These are phyloP conservation scores for Apoderus coryli DNA, from an alignment of 2,888 invertebrate species.

Conservation along the genomic window DNA sequence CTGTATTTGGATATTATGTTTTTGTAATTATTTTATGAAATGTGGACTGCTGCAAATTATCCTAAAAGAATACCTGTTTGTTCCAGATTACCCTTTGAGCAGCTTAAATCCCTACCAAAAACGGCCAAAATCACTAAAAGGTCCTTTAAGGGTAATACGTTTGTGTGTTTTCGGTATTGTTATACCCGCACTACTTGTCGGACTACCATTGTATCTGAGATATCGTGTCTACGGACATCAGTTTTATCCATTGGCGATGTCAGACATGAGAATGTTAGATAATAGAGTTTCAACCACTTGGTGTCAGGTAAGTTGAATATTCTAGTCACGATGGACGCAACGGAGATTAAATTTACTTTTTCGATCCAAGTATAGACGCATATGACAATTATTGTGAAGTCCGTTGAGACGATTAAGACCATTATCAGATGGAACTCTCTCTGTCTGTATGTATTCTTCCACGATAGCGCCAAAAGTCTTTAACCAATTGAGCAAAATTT, in stretches of 20 bases:
- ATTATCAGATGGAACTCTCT: too few species aligned
- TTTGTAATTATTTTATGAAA: too few species aligned
- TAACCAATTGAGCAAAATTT: too few species aligned
- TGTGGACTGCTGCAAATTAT: background rate
- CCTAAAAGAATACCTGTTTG: too few species aligned
- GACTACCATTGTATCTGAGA: conserved; percentile 54
- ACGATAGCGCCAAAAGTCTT: too few species aligned
- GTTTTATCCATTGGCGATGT: conserved; percentile 57
- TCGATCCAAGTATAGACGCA: too few species aligned
- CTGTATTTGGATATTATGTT: too few species aligned
- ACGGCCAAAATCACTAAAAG: conserved; percentile 25
- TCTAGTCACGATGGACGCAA: background rate
- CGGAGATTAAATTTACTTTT: conserved; percentile 2
- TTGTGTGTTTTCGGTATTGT: conserved; percentile 48
- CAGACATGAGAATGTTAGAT: conserved; percentile 62
- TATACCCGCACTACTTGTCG: conserved; percentile 50
- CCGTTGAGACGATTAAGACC: too few species aligned
- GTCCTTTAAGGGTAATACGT: conserved; percentile 45
- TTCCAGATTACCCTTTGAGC: conserved; percentile 23
- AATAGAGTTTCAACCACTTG: conserved; percentile 61
- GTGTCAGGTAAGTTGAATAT: conserved; percentile 53
- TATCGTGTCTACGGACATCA: conserved; percentile 56
- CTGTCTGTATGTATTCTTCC: too few species aligned
- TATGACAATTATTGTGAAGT: too few species aligned
- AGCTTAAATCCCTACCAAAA: conserved; percentile 18